phyloP scores from a whole-genome alignment of 2,797 vertebrate species.

The Miichthys miiuy region DNA sequence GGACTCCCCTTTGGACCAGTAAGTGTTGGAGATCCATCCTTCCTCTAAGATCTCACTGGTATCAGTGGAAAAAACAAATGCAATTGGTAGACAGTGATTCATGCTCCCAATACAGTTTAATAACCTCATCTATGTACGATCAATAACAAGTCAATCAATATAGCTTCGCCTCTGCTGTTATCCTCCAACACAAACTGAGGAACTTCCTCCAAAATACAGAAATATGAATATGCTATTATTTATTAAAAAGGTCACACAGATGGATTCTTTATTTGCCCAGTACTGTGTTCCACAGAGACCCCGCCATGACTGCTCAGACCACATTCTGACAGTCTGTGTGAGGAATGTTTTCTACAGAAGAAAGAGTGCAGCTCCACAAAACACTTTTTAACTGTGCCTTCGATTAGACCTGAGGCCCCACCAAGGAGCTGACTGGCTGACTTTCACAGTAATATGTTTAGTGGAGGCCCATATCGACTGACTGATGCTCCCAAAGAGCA shows the following conservation, averaged over 20 bases:
- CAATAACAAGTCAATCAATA: not conserved
- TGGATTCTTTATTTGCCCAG: too few species aligned
- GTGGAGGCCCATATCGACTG: constrained; percentile 5
- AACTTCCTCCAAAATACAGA: not conserved
- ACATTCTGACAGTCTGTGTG: too few species aligned
- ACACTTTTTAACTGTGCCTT: not conserved
- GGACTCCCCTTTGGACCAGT: not conserved
- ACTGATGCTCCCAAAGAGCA: not conserved
- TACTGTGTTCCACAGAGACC: too few species aligned
- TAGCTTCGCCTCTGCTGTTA: not conserved
- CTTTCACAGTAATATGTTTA: constrained; percentile 22
- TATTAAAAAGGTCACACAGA: too few species aligned
- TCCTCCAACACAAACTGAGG: not conserved
- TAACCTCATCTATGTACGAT: too few species aligned
- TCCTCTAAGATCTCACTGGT: not conserved
- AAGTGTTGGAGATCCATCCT: not conserved
- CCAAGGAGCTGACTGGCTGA: constrained; percentile 18
- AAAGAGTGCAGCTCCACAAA: not conserved
- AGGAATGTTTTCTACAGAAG: too few species aligned
- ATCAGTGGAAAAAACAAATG: not conserved
- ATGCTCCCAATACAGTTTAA: not conserved
- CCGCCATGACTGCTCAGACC: too few species aligned
- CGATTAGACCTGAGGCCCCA: not conserved
- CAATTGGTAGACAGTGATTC: not conserved
- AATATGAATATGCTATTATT: too few species aligned